Evolutionary conservation across 2,113 vertebrate species (phyloP).

Genomic region (Euleptes europaea): DNA sequence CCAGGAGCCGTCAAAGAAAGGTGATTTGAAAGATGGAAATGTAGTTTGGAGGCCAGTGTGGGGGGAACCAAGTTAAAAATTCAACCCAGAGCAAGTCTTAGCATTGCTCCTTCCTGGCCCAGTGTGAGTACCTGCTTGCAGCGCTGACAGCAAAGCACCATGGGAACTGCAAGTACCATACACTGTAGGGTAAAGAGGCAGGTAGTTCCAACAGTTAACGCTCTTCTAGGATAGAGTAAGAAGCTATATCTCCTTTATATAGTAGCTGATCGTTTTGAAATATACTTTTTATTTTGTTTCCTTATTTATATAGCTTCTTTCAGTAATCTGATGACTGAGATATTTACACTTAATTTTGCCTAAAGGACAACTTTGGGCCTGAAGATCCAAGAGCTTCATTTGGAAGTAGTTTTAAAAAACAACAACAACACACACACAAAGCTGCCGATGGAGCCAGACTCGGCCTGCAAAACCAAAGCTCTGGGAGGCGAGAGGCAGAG

Average conservation of each 20-base stretch:
- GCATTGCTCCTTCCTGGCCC: rapidly evolving
- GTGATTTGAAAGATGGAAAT: neutral
- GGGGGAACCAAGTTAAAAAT: neutral
- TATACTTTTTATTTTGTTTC: constrained; percentile 53
- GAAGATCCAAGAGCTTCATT: neutral
- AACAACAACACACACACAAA: too few relatives aligned
- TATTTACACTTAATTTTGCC: constrained; percentile 66
- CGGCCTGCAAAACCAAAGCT: neutral
- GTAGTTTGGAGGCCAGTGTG: neutral
- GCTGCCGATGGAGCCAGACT: neutral
- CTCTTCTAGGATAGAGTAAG: constrained; percentile 44
- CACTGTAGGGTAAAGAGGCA: neutral
- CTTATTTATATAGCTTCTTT: constrained; percentile 71
- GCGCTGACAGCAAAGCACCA: neutral
- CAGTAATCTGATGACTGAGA: constrained; percentile 45
- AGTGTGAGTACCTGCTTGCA: too few relatives aligned
- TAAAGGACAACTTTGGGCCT: neutral
- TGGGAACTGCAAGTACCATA: neutral
- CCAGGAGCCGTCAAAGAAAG: too few relatives aligned
- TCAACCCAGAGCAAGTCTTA: neutral
- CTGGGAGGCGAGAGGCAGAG: neutral
- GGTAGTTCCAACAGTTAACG: neutral
- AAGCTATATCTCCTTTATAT: constrained; percentile 16
- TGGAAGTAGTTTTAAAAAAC: neutral
- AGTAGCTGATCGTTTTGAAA: neutral